Evolutionary conservation across 2,797 vertebrate species (phyloP), one percentile per base, ranked within the genome.

Genomic region (Peromyscus melanophrys): DNA sequence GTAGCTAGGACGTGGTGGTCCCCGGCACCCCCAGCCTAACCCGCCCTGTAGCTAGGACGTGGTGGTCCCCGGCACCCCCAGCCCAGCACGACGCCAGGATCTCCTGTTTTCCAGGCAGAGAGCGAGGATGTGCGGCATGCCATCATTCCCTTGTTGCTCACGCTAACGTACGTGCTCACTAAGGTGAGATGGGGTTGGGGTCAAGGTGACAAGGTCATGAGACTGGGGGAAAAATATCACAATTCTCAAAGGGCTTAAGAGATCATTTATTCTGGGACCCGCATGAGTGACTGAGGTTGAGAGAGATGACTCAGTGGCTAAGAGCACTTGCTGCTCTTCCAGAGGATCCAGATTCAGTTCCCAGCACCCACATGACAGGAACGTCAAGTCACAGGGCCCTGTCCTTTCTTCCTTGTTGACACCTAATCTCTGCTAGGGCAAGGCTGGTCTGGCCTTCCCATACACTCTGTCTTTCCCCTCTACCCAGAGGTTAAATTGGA

Each of bases 61-160:
- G 23, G 23, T 37, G 25, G 31, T 37, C 88, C 75, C 57, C 14
- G 29, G 23, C 80, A 34, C 21, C 6, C 71, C n/a, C 4, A 11
- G 29, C 16, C 46, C 71, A 43, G 61, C 52, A 31, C 69, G 0
- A 49, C 19, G 7, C 76, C 25, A 1, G 80, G 21, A 34, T 89
- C 96, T 89, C 90, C 85, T 97, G 61, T 96, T 94, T 97, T 97
- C 0, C 98, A 99, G 99, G 99, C 99, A 0, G 99, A 99, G 97
- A 98, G 98, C 57, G 98, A 98, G 97, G 99, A 99, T 97, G 98
- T 98, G 37, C 98, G 98, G 59, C 99, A 98, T 29, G 97, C 98
- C 98, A 99, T 99, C 97, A 99, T 99, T 76, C 99, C 99, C 14
- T 97, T 99, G 98, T 99, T 99, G 89, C 99, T 99, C 98, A 99